These are phyloP conservation scores for Elgonia sp. DNA, from an alignment of 2,888 invertebrate species.

Conservation along the genomic window DNA sequence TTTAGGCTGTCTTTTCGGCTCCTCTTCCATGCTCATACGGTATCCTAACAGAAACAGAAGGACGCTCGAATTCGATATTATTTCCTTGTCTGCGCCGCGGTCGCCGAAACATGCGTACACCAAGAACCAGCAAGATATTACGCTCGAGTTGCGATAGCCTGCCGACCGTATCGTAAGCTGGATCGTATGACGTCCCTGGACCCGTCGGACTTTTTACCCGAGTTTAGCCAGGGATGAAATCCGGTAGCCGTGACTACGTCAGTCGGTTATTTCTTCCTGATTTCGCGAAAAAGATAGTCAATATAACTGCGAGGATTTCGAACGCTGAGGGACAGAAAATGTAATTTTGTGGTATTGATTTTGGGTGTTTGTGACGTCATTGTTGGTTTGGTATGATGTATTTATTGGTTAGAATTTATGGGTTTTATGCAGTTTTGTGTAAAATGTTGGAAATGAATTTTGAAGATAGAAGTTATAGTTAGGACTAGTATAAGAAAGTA, in stretches of 20 bases:
- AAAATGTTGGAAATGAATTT: too few relatives aligned
- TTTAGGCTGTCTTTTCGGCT: constrained; percentile 58
- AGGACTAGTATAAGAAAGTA: too few relatives aligned
- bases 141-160: constrained; percentile 84
- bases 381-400: background rate
- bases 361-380: background rate
- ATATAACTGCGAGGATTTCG: constrained; percentile 32
- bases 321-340: background rate
- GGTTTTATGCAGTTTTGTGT: background rate
- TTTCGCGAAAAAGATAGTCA: constrained; percentile 78
- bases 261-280: constrained; percentile 83
- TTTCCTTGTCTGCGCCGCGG: constrained; percentile 74
- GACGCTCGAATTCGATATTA: constrained; percentile 69
- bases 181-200: constrained; percentile 84
- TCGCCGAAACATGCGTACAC: constrained; percentile 68
- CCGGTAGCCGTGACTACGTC: constrained; percentile 86
- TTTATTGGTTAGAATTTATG: background rate
- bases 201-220: constrained; percentile 80
- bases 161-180: constrained; percentile 83
- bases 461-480: too few relatives aligned
- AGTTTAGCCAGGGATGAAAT: constrained; percentile 86
- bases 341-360: constrained; percentile 16
- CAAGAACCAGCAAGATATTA: constrained; percentile 83
- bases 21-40: constrained; percentile 76
- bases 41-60: constrained; percentile 78